These are phyloP conservation scores for Trialeurodes vaporariorum DNA, from an alignment of 1,140 invertebrate species.

Conservation along the genomic window DNA sequence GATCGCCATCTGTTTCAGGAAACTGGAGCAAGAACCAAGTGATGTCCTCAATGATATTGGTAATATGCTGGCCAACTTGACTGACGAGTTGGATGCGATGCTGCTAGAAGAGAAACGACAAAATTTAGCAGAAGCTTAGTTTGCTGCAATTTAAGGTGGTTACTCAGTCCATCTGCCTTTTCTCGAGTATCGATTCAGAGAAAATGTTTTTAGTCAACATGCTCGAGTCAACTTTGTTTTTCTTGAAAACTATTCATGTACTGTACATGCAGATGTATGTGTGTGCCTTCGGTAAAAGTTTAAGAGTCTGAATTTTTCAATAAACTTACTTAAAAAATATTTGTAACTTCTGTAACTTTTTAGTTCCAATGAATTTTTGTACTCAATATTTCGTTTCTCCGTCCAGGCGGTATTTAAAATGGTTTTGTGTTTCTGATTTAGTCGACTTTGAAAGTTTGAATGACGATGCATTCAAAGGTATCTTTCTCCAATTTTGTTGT, in stretches of 20 bases:
- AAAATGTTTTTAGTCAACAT: too few relatives aligned
- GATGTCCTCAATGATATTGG: constrained; percentile 94
- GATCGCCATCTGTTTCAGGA: too few relatives aligned
- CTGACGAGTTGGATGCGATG: constrained; percentile 89
- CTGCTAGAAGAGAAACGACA: constrained; percentile 80
- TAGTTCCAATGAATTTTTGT: neutral
- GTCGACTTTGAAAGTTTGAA: too few relatives aligned
- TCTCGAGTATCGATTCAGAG: too few relatives aligned
- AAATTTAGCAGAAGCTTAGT: constrained; percentile 43
- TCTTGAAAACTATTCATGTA: too few relatives aligned
- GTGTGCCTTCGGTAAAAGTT: neutral
- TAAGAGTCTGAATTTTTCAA: neutral
- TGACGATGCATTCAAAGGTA: too few relatives aligned
- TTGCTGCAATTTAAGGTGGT: too few relatives aligned
- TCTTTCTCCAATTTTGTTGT: too few relatives aligned
- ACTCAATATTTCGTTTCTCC: too few relatives aligned
- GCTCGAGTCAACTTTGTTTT: too few relatives aligned
- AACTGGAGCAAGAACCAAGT: constrained; percentile 48
- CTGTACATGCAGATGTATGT: neutral
- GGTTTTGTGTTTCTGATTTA: too few relatives aligned
- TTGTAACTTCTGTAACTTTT: neutral
- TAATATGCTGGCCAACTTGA: constrained; percentile 88
- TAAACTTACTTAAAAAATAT: neutral
- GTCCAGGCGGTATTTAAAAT: neutral
- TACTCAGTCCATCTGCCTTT: too few relatives aligned